These are phyloP conservation scores for Charina bottae DNA, from an alignment of 2,113 vertebrate genomes.

Conservation along the genomic window DNA sequence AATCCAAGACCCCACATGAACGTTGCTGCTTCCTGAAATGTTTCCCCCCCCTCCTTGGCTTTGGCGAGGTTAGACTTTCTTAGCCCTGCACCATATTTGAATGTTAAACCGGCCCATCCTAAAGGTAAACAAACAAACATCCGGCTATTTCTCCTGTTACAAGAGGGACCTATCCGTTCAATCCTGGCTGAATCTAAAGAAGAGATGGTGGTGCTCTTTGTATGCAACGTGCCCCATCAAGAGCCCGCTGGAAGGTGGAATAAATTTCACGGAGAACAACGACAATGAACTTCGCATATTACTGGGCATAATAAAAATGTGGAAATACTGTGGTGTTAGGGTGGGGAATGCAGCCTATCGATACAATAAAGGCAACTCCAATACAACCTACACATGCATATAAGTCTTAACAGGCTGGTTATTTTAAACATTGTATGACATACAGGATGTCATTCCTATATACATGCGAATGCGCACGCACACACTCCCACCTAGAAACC, in stretches of 20 bases:
- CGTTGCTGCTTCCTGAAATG: not conserved
- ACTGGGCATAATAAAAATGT: conserved; percentile 79
- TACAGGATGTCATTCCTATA: conserved; percentile 40
- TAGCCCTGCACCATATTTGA: not conserved
- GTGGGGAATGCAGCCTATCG: conserved; percentile 76
- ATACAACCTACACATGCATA: conserved; percentile 55
- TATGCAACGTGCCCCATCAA: conserved; percentile 75
- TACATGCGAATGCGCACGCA: conserved; percentile 47
- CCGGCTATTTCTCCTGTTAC: not conserved
- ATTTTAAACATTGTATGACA: conserved; percentile 44
- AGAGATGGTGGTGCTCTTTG: conserved; percentile 61
- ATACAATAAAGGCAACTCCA: conserved; percentile 79
- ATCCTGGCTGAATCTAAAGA: conserved; percentile 50
- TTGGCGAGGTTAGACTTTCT: too few relatives aligned
- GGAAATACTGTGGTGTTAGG: conserved; percentile 29
- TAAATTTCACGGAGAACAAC: conserved; percentile 80
- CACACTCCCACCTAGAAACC: conserved; percentile 27
- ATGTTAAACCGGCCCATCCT: not conserved
- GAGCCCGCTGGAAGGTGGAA: conserved; percentile 72
- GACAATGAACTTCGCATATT: conserved; percentile 77
- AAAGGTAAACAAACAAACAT: not conserved
- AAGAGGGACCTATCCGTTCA: conserved; percentile 26
- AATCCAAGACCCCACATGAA: not conserved
- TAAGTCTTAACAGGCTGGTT: conserved; percentile 58
- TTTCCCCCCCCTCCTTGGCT: not conserved